These are phyloP conservation scores for Tryphoninae sp. DNA, from an alignment of 2,888 invertebrate genomes.

Conservation along the genomic window DNA sequence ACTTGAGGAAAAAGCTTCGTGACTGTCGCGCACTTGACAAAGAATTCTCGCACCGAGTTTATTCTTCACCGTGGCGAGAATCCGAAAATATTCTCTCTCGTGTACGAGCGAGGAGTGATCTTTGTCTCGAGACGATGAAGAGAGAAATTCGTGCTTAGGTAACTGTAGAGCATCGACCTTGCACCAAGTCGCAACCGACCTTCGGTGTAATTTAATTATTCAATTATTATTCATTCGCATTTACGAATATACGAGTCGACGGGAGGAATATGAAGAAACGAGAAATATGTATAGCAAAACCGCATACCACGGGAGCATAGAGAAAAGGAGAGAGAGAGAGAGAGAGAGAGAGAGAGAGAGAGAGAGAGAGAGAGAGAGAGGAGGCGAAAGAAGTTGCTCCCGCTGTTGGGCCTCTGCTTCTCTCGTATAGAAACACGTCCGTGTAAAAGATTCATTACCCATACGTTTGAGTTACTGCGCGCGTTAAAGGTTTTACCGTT, in stretches of 20 bases:
- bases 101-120: too few species aligned
- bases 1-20: constrained; percentile 31
- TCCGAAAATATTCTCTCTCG: too few species aligned
- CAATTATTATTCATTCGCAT: too few species aligned
- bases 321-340: neutral
- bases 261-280: neutral
- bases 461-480: constrained; percentile 50
- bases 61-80: too few species aligned
- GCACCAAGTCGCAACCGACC: too few species aligned
- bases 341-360: neutral
- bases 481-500: constrained; percentile 47
- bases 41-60: too few species aligned
- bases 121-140: too few species aligned
- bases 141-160: too few species aligned
- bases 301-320: neutral
- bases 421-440: constrained; percentile 19
- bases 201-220: too few species aligned
- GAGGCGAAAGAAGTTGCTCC: constrained; percentile 17
- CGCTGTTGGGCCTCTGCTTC: constrained; percentile 2
- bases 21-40: constrained; percentile 10
- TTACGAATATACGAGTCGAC: neutral
- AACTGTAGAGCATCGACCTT: too few species aligned
- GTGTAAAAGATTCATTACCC: constrained; percentile 42
- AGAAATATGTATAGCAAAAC: constrained; percentile 10
- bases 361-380: neutral